Evolutionary conservation across 35 echinoderm and acorn worm species (phyloP), one percentile per base, ranked within the genome.

Genomic region (Diadema setosum): DNA sequence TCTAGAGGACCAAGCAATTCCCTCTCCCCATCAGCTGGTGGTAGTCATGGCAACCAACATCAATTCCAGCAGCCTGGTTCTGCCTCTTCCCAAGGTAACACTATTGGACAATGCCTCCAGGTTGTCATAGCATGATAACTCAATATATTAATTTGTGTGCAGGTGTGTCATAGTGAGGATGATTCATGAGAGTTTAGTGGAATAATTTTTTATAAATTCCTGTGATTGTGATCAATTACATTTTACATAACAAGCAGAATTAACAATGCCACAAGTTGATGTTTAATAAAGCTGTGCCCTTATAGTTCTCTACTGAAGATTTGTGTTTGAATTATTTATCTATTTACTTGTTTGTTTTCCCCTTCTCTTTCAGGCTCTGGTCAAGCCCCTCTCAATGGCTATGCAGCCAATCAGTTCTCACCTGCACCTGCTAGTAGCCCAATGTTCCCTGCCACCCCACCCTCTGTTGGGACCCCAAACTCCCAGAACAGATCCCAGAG

Each of bases 381-480:
- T 18, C 63, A 88, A 81, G 87, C 92, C 3, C 74, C 65, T 46
- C 81, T 94, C 17, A 94, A 94, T 89, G 92, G 92, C 29, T 94
- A 94, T 39, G 82, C 85, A 33, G 81, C 55, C 18, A 58, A 84
- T 50, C 92, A 94, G 69, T 94, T 90, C 31, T 94, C 92, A 61
- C 92, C 92, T 55, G 92, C 92, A 16, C 70, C 90, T 31, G 92
- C 92, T 50, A 73, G 74, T 20, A 89, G 87, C 48, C 80, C 80
- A 11, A 83, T 81, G 40, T 78, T 78, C 45, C 92, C 87, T 81
- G 64, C 92, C 25, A 83, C 83, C 4, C 86, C 92, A 23, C 69
- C 85, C 52, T 63, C 81, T 4, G 30, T 52, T 21, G 81, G 63
- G 52, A 85, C 86, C 70, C 61, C 91, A 0, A 87, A 60, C 21